A percentile compares a stretch with the other conserved stretches of the same genome.
These are phyloP conservation scores for Hylomyscus alleni DNA, from an alignment of 2,797 vertebrate species.

Conservation along the genomic window DNA sequence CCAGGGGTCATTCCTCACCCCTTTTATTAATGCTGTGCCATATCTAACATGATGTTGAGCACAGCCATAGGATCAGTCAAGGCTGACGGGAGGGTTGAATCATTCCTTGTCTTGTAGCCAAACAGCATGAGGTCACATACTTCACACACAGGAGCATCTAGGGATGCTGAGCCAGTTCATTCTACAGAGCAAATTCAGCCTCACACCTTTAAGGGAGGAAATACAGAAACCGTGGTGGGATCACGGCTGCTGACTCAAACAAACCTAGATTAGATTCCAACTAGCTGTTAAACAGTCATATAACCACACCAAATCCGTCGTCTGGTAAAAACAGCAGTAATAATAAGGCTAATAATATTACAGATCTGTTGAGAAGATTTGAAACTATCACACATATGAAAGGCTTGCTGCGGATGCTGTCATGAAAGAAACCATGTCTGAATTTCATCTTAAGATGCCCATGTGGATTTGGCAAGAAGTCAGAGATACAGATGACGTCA, in stretches of 20 bases:
- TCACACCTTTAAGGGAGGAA: background rate
- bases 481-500: background rate
- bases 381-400: background rate
- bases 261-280: background rate
- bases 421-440: background rate
- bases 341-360: background rate
- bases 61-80: conserved; percentile 52
- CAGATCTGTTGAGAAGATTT: background rate
- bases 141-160: conserved; percentile 54
- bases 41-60: background rate
- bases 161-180: conserved; percentile 29
- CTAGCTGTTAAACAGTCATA: background rate
- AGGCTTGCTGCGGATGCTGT: background rate
- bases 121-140: conserved; percentile 72
- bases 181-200: background rate
- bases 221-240: background rate
- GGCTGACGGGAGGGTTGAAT: conserved; percentile 41
- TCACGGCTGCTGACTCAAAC: background rate
- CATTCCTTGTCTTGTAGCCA: conserved; percentile 71
- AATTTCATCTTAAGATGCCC: conserved; percentile 56
- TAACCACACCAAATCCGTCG: background rate
- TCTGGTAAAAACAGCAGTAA: background rate
- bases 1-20: background rate
- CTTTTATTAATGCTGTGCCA: conserved; percentile 10
- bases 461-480: conserved; percentile 41